These are phyloP conservation scores for Drosophila siamana DNA, from an alignment of 2,888 invertebrate species.

Conservation along the genomic window DNA sequence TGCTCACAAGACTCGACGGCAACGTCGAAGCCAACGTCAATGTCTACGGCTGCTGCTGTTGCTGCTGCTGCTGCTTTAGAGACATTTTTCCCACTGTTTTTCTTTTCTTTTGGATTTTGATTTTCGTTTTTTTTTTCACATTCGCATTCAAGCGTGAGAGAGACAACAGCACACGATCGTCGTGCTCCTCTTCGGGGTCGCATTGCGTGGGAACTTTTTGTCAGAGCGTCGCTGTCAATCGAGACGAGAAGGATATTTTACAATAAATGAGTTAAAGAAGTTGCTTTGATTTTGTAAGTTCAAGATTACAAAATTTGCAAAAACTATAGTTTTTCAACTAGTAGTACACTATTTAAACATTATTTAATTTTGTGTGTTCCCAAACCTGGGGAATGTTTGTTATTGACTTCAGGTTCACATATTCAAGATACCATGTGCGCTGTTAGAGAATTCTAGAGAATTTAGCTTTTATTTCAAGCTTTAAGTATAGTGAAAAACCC, in stretches of 20 bases:
- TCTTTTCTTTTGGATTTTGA: slow-evolving; percentile 59
- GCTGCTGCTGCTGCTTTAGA: slow-evolving; percentile 47
- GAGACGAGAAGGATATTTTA: slow-evolving; percentile 38
- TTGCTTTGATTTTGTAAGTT: slow-evolving; percentile 24
- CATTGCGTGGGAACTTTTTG: slow-evolving; percentile 65
- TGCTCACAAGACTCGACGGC: slow-evolving; percentile 34
- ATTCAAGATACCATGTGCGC: too few relatives aligned
- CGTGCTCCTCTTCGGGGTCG: slow-evolving; percentile 44
- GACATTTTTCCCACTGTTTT: slow-evolving; percentile 74
- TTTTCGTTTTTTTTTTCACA: slow-evolving; percentile 30
- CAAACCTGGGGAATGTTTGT: too few relatives aligned
- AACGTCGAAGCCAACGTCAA: slow-evolving; percentile 51
- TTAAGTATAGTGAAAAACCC: too few relatives aligned
- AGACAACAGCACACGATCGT: slow-evolving; percentile 66
- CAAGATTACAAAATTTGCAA: neutral
- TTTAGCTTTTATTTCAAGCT: too few relatives aligned
- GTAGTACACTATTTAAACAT: neutral
- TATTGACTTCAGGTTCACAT: too few relatives aligned
- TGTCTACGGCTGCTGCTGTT: slow-evolving; percentile 34
- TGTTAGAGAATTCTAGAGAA: too few relatives aligned
- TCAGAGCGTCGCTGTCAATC: slow-evolving; percentile 49
- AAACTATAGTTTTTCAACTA: neutral
- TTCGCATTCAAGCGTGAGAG: slow-evolving; percentile 39
- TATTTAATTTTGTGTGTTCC: too few relatives aligned
- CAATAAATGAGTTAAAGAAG: neutral